These are phyloP conservation scores for Pemphigus obesinymphae DNA, from an alignment of 1,140 invertebrate genomes.

Conservation along the genomic window DNA sequence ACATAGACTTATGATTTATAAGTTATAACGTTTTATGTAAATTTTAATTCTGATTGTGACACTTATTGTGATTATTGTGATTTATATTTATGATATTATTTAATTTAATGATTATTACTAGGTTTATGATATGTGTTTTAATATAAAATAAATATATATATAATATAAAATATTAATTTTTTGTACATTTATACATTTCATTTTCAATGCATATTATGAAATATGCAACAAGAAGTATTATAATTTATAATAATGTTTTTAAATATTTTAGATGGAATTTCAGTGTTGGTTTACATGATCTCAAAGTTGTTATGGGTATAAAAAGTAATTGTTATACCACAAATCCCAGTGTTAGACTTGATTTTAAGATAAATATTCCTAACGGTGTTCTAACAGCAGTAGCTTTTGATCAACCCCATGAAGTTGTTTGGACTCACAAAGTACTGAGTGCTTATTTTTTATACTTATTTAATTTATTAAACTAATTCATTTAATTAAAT, in stretches of 20 bases:
- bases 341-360: constrained; percentile 54
- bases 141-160: too few relatives aligned
- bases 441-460: constrained; percentile 50
- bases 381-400: constrained; percentile 68
- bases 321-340: constrained; percentile 50
- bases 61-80: too few relatives aligned
- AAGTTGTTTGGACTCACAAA: constrained; percentile 67
- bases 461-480: constrained; percentile 23
- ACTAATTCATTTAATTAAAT: constrained; percentile 38
- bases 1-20: too few relatives aligned
- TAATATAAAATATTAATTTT: too few relatives aligned
- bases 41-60: too few relatives aligned
- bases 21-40: too few relatives aligned
- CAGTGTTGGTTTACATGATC: constrained; percentile 81
- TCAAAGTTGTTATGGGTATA: constrained; percentile 58
- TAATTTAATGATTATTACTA: too few relatives aligned
- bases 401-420: constrained; percentile 55
- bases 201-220: too few relatives aligned
- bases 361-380: constrained; percentile 64
- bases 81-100: too few relatives aligned
- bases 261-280: constrained; percentile 79
- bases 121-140: too few relatives aligned
- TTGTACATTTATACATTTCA: too few relatives aligned
- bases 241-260: constrained; percentile 28
- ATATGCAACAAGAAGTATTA: too few relatives aligned